These are phyloP conservation scores for Uria aalge DNA, from an alignment of 2,113 vertebrate species.

Conservation along the genomic window DNA sequence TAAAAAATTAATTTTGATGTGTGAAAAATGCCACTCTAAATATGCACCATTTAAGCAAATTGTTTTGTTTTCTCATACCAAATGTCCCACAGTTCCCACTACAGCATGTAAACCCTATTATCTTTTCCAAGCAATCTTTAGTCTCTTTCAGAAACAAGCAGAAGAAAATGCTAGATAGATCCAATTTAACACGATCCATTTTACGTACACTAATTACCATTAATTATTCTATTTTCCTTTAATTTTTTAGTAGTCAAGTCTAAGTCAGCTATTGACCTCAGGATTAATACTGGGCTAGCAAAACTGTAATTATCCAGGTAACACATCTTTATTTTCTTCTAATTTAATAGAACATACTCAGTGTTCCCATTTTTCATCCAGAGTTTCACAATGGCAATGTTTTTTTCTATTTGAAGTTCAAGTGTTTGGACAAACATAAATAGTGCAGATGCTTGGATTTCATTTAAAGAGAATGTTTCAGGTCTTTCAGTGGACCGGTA, in stretches of 20 bases:
- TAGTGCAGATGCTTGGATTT: neutral
- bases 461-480: neutral
- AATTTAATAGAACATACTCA: neutral
- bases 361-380: neutral
- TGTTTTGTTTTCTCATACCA: neutral
- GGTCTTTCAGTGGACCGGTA: neutral
- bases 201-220: neutral
- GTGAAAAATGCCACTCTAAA: neutral
- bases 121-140: neutral
- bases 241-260: neutral
- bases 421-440: neutral
- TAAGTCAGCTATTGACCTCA: neutral
- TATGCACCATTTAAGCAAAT: neutral
- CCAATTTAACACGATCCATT: neutral
- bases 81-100: accelerated
- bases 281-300: neutral
- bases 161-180: neutral
- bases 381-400: neutral
- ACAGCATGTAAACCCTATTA: neutral
- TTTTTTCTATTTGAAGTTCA: neutral
- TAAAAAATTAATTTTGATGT: neutral
- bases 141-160: neutral
- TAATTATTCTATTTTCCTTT: neutral
- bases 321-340: neutral
- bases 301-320: neutral